Percentiles rank a stretch among this genome's conserved stretches.
These are phyloP conservation scores for Meloidogyne floridensis DNA, from an alignment of 1,140 invertebrate species.

Conservation along the genomic window DNA sequence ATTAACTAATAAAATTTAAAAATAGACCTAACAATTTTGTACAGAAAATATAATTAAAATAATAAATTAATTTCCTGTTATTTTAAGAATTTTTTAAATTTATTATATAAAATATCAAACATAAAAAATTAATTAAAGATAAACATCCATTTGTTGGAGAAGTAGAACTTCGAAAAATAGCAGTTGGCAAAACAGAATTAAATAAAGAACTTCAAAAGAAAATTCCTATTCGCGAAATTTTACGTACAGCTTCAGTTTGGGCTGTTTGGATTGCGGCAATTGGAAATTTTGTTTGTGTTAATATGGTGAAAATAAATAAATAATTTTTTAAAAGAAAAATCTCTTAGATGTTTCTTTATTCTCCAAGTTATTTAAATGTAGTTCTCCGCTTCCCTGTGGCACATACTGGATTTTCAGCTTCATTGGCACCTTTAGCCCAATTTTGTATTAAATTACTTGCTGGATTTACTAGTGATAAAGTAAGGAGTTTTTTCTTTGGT, in stretches of 20 bases:
- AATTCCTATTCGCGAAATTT: constrained; percentile 55
- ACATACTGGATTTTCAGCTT: constrained; percentile 60
- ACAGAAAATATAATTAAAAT: too few relatives aligned
- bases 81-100: too few relatives aligned
- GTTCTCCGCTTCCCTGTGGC: constrained; percentile 58
- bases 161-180: constrained; percentile 57
- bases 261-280: constrained; percentile 61
- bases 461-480: constrained; percentile 54
- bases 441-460: constrained; percentile 57
- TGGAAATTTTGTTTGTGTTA: constrained; percentile 50
- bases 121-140: constrained; percentile 39
- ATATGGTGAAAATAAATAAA: neutral
- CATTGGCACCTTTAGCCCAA: constrained; percentile 60
- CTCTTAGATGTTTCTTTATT: constrained; percentile 60
- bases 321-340: neutral
- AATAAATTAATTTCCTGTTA: too few relatives aligned
- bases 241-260: constrained; percentile 59
- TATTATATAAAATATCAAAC: too few relatives aligned
- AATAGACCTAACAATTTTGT: too few relatives aligned
- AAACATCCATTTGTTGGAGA: constrained; percentile 64
- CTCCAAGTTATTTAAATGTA: constrained; percentile 53
- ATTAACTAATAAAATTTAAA: too few relatives aligned
- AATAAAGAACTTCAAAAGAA: constrained; percentile 51
- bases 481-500: constrained; percentile 4
- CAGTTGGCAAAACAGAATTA: constrained; percentile 56